A percentile compares a stretch with the other conserved stretches of the same genome.
Conservation (phyloP, 1,140 invertebrate genomes). For the Nasonia vitripennis region DNA sequence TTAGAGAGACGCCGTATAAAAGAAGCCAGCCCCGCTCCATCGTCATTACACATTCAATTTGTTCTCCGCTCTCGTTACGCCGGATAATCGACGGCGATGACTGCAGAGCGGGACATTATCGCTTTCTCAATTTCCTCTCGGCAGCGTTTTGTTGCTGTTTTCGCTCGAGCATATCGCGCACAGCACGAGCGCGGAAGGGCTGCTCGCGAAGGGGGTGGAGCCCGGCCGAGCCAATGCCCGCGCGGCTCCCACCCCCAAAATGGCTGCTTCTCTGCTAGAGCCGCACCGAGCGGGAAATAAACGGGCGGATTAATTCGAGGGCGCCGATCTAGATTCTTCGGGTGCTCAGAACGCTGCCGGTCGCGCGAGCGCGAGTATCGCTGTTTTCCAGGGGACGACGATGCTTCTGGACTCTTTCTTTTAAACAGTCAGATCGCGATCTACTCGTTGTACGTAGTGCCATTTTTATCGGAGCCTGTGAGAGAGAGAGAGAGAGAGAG, state of each 20-base stretch:
- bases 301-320: slow-evolving; percentile 73
- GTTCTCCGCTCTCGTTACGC: slow-evolving; percentile 50
- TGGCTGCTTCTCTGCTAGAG: slow-evolving; percentile 63
- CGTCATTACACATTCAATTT: slow-evolving; percentile 69
- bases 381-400: too few species aligned
- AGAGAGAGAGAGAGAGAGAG: too few species aligned
- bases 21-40: neutral
- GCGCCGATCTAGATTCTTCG: slow-evolving; percentile 46
- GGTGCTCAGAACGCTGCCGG: slow-evolving; percentile 59
- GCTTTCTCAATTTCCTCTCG: neutral
- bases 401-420: too few species aligned
- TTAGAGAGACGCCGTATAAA: too few species aligned
- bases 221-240: slow-evolving; percentile 53
- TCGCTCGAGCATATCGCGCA: neutral
- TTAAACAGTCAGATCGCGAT: too few species aligned
- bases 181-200: slow-evolving; percentile 21
- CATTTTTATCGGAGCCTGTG: too few species aligned
- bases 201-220: slow-evolving; percentile 23
- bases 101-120: slow-evolving; percentile 31
- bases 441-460: too few species aligned
- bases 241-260: slow-evolving; percentile 72
- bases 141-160: neutral
- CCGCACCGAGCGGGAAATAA: slow-evolving; percentile 69
- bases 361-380: slow-evolving; percentile 51
- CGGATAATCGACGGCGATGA: slow-evolving; percentile 66